Base-by-base conservation (phyloP, 2,888 invertebrate genomes). In the Netelia fuscicornis region DNA sequence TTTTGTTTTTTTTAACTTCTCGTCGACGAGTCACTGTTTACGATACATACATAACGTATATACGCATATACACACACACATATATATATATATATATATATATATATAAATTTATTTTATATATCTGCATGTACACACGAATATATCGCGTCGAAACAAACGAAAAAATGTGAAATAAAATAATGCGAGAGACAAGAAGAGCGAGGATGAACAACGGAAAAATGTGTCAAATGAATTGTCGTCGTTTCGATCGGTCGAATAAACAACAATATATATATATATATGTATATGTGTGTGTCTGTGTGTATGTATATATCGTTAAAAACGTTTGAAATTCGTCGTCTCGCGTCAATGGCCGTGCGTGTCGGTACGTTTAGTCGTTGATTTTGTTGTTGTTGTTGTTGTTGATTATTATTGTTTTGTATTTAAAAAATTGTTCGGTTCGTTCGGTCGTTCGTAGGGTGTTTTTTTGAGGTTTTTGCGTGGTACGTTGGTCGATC, bases 401-500 rank as follows among this genome's bases (percentile, higher is more conserved):
- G 42, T 67, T 17, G 3, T 42, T 64, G 52, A n/a, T 52, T 42
- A 23, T 48, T 67, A 23, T 84, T 75, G 71, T 81, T 68, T 60
- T 62, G 58, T 62, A 56, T 42, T 48, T 13, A 13, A 20, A 48
- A 72, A 64, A 5, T 30, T 30, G 3, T 2, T 0, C 5, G 3
- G 30, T 2, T 30, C 30, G 30, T 30, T 30, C 74, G 81, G 52
- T 81, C 67, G 56, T 44, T 80, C 71, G 54, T 80, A 10, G 44
- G 52, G 56, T 52, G 37, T 67, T 52, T n/a, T 64, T n/a, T 44
- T 17, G 68, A 37, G 62, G 54, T 70, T 58, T 67, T 44, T 78
- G 68, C 67, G 83, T 80, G 77, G 79, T 78, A 68, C 75, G 71
- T 76, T 72, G 72, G 86, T 86, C 85, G 79, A 70, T 86, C 87